Evolutionary conservation across 2,113 vertebrate species (phyloP), one percentile per base, ranked within the genome.

Genomic region (Leptobrachium ailaonicum): DNA sequence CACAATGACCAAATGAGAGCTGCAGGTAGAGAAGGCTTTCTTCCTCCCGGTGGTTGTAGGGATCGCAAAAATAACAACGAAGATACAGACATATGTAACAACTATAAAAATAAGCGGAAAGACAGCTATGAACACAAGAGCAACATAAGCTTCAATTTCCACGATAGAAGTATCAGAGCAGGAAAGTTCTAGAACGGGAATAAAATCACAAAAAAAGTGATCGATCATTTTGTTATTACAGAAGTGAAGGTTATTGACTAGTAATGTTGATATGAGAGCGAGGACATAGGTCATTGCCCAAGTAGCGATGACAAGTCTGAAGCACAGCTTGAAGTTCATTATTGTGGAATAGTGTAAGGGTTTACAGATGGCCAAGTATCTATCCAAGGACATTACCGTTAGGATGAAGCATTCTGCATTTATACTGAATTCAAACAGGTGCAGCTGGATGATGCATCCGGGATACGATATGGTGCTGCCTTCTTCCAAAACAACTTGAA

Each of bases 271-370:
- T 43, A 83, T 68, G 4, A 75, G 2, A 5, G 82, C 47, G 2
- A 80, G 54, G 1, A 79, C 1, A 14, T 85, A 66, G 2, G 80
- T 73, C 44, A 60, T 11, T 4, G 43, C 0, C 85, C 85, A 86
- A n/a, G 66, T 82, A 10, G 77, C 4, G 42, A 68, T 41, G 6
- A 8, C 66, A 10, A 68, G 42, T 2, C 42, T 41, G 2, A 8
- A 6, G 42, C 20, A 41, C 6, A 68, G 40, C 2, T 4, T 41
- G 0, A 41, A 4, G 11, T n/a, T 41, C 66, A 68, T 68, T 11
- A 68, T 68, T 9, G 66, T 41, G 1, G 40, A 10, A 41, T 68
- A 32, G 20, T 32, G 20, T 32, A 32, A 32, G 20, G 20, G 20
- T 32, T 32, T 32, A 32, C 20, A 32, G 20, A 32, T 32, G 20